Conservation (phyloP, 2,888 invertebrate genomes). For the Perdita meconis region DNA sequence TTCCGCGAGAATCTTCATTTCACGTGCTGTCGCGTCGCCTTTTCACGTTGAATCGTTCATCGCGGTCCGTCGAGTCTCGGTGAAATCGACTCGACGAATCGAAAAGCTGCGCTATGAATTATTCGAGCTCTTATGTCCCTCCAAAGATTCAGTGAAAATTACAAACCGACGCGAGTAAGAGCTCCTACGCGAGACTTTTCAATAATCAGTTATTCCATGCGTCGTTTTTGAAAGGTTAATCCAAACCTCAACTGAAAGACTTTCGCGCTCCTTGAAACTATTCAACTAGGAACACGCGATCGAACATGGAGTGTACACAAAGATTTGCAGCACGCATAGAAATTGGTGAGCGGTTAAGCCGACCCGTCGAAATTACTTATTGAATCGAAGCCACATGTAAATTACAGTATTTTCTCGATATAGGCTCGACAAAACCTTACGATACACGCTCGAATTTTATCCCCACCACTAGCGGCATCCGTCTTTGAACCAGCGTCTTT, state of each 20-base stretch:
- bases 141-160: neutral
- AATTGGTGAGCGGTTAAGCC: constrained; percentile 38
- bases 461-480: too few species aligned
- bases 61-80: constrained; percentile 7
- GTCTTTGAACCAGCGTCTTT: too few species aligned
- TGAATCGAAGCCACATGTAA: neutral
- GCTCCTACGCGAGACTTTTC: too few species aligned
- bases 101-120: constrained; percentile 16
- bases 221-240: constrained; percentile 25
- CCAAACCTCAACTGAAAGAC: constrained; percentile 12
- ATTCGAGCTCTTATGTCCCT: constrained; percentile 20
- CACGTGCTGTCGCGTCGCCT: constrained; percentile 6
- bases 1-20: constrained; percentile 29
- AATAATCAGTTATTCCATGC: neutral
- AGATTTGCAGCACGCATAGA: constrained; percentile 8
- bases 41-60: constrained; percentile 21
- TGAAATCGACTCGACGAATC: constrained; percentile 2
- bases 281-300: constrained; percentile 34
- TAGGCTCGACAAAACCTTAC: too few species aligned
- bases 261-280: constrained; percentile 14
- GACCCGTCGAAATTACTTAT: constrained; percentile 28
- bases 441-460: too few species aligned
- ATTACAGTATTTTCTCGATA: too few species aligned
- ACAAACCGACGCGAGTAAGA: neutral
- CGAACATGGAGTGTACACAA: constrained; percentile 27